phyloP scores from a whole-genome alignment of 2,888 invertebrate species.

The Nebria brevicollis region DNA sequence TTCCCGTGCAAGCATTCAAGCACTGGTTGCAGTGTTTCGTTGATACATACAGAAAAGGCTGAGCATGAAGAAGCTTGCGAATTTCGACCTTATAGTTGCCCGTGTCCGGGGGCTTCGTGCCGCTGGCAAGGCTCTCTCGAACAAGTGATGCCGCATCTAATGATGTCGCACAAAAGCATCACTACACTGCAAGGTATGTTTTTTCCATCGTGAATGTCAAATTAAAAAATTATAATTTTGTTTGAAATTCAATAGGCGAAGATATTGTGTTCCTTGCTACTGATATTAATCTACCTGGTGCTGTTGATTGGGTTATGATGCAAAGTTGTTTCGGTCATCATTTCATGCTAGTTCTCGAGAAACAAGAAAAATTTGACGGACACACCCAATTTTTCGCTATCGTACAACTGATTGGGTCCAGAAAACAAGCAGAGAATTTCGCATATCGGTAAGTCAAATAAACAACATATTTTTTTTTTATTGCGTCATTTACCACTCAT shows the following conservation, averaged over 20 bases:
- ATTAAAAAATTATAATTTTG: background rate
- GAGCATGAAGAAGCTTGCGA: conserved; percentile 99
- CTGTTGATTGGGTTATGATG: conserved; percentile 99
- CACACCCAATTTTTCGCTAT: conserved; percentile 98
- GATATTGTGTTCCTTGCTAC: conserved; percentile 99
- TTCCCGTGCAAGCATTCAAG: conserved; percentile 99
- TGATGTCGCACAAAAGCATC: conserved; percentile 97
- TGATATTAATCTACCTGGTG: conserved; percentile 98
- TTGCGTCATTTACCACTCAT: no score
- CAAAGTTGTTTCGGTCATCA: conserved; percentile 99
- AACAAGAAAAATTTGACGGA: conserved; percentile 97
- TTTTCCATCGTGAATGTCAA: no score
- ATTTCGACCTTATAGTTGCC: conserved; percentile 97
- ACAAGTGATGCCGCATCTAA: conserved; percentile 98
- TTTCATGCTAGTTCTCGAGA: conserved; percentile 99
- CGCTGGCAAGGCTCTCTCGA: conserved; percentile 99
- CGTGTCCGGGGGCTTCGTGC: conserved; percentile 99
- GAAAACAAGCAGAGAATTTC: conserved; percentile 99
- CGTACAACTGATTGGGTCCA: conserved; percentile 97
- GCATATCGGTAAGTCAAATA: conserved; percentile 78
- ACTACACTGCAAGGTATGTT: conserved; percentile 83
- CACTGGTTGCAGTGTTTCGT: conserved; percentile 91
- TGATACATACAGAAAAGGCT: conserved; percentile 96
- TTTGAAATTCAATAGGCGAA: conserved; percentile 69
- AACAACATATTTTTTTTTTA: no score